Conservation (phyloP, 2,113 vertebrate species). For the Mustela lutreola region DNA sequence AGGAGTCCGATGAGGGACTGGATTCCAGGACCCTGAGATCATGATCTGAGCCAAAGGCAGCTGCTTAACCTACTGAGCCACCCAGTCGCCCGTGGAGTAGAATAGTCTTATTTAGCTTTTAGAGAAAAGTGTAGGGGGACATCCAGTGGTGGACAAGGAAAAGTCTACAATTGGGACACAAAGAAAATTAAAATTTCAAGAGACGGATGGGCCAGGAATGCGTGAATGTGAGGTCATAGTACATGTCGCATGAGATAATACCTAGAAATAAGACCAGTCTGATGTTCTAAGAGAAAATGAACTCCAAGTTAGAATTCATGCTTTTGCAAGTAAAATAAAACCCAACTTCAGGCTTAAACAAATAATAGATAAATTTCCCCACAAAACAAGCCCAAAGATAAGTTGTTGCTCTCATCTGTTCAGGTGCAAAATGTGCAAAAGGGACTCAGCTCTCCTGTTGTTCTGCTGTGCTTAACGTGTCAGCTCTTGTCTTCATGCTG, state of each 20-base stretch:
- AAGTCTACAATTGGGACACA: neutral
- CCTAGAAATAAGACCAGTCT: neutral
- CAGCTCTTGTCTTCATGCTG: neutral
- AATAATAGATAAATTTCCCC: neutral
- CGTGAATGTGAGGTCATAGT: neutral
- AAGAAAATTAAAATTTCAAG: neutral
- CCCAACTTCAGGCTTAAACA: neutral
- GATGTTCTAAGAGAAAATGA: neutral
- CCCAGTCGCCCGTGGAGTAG: neutral
- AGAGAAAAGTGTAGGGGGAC: neutral
- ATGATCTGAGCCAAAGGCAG: neutral
- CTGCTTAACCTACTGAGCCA: neutral
- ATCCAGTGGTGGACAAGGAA: neutral
- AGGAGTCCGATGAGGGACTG: fast-evolving
- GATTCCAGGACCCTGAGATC: neutral
- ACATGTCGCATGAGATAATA: neutral
- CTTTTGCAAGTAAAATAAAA: conserved; percentile 28
- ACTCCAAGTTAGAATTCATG: neutral
- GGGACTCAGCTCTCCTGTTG: neutral
- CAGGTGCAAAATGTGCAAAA: neutral
- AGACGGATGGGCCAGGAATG: neutral
- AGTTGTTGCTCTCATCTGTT: neutral
- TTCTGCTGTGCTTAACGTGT: neutral
- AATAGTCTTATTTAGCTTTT: neutral
- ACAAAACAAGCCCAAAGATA: neutral